These are phyloP conservation scores for Orientallactaga bullata DNA, from an alignment of 2,113 vertebrate genomes.

Conservation along the genomic window DNA sequence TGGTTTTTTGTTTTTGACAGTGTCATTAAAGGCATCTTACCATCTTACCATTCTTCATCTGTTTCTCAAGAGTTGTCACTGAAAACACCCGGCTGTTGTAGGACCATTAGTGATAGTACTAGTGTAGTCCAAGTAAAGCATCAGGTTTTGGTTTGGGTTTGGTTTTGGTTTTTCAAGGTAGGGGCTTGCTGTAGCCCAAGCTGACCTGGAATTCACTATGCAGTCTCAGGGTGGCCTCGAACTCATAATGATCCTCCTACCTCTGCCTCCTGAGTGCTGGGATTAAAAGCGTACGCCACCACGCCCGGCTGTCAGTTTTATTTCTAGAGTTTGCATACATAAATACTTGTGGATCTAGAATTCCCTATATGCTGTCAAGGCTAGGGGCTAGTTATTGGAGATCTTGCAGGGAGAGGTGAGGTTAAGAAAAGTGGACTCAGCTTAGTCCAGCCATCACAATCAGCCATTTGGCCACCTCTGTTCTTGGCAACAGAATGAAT, in stretches of 20 bases:
- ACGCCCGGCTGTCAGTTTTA: neutral
- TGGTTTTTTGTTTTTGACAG: slow-evolving; percentile 41
- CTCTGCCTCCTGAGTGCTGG: no score
- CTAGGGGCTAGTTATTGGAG: neutral
- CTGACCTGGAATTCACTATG: no score
- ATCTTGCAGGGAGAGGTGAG: neutral
- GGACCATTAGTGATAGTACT: neutral
- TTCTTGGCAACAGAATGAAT: neutral
- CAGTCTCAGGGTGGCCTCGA: no score
- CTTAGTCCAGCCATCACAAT: neutral
- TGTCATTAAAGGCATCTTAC: neutral
- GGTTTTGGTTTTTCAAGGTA: no score
- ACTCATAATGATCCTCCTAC: no score
- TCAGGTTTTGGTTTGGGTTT: no score
- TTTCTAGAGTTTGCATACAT: neutral
- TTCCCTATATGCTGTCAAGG: neutral
- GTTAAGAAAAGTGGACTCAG: neutral
- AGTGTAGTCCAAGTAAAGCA: neutral
- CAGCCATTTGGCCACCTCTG: neutral
- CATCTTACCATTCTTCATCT: slow-evolving; percentile 12
- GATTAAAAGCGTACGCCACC: no score
- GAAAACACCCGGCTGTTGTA: neutral
- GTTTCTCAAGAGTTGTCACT: neutral
- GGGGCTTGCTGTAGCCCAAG: no score
- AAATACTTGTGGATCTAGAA: neutral